A percentile compares a stretch with the other conserved stretches of the same genome.
Conservation (phyloP, 2,888 invertebrate genomes). For the Osmoderma eremita region DNA sequence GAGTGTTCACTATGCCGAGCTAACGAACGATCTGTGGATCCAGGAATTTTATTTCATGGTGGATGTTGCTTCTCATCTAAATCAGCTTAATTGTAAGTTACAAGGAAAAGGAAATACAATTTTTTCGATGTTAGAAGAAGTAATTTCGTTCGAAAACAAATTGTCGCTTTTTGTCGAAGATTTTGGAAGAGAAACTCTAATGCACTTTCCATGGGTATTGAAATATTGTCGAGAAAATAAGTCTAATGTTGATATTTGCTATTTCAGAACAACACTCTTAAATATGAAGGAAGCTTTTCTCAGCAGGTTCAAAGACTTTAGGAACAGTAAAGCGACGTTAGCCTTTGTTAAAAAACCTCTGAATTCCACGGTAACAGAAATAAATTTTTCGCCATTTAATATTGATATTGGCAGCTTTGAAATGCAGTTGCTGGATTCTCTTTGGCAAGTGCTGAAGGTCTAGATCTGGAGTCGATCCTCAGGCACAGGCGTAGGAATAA, state of each 20-base stretch:
- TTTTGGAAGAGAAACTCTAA: no score
- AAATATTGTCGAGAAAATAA: slow-evolving; percentile 50
- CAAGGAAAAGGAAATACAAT: background rate
- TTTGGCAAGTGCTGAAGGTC: no score
- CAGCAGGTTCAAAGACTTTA: slow-evolving; percentile 53
- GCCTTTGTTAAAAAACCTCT: slow-evolving; percentile 51
- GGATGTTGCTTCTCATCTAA: background rate
- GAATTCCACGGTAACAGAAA: slow-evolving; percentile 48
- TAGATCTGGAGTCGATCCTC: slow-evolving; percentile 37
- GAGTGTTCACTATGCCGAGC: no score
- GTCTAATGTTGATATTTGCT: slow-evolving; percentile 48
- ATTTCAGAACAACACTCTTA: no score
- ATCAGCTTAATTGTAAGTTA: background rate
- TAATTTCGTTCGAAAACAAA: slow-evolving; percentile 51
- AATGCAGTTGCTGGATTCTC: no score
- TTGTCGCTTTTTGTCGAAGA: slow-evolving; percentile 50
- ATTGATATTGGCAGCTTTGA: no score
- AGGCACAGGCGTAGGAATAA: no score
- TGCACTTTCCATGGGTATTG: slow-evolving; percentile 47
- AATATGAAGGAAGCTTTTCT: slow-evolving; percentile 49
- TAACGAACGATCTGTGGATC: background rate
- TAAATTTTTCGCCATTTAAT: slow-evolving; percentile 40
- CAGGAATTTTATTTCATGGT: background rate
- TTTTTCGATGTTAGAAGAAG: slow-evolving; percentile 44
- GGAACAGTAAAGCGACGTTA: slow-evolving; percentile 52